Evolutionary conservation across 2,797 vertebrate species (phyloP), one percentile per base, ranked within the genome.

Genomic region (Pipistrellus pygmaeus): DNA sequence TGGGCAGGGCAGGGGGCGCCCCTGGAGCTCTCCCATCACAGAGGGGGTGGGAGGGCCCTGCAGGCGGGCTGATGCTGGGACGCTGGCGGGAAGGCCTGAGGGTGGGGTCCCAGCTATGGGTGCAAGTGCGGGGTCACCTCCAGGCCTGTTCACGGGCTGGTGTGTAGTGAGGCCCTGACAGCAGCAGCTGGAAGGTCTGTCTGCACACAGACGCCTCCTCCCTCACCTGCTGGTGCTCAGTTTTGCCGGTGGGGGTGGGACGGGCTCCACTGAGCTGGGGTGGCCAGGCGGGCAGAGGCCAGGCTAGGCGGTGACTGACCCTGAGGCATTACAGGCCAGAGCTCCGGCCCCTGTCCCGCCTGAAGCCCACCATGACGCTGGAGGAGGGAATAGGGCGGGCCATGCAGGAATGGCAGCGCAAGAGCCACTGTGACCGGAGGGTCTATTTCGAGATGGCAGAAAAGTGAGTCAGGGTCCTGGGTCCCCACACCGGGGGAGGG

Each of bases 371-470:
- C 57, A 97, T 96, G 86, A 90, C 32, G 0, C 57, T 96, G 57
- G 96, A 97, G 44, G 92, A 96, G 27, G 93, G 88, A 2, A 76
- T 97, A 6, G 30, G 64, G 5, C 30, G n/a, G 9, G 97, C 91
- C 4, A 27, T 96, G 35, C 90, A 71, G 25, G 98, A 98, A 53
- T 97, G 97, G 97, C 66, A 92, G n/a, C 10, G 4, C 12, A 94
- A 8, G 35, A 97, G 91, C 73, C 95, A 96, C 92, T 96, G 64
- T 84, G 97, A 98, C 23, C 89, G 95, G 8, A 96, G 96, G 96
- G 94, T 96, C 51, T 98, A 95, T 94, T 97, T 97, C 2, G 88
- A 97, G 72, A 97, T 96, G 75, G 96, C 91, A 0, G 96, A 85
- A 75, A 97, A 97, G 97, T 97, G 83, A 97, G 97, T 96, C 69